Evolutionary conservation across 2,797 vertebrate species (phyloP).

Genomic region (Echiichthys vipera): DNA sequence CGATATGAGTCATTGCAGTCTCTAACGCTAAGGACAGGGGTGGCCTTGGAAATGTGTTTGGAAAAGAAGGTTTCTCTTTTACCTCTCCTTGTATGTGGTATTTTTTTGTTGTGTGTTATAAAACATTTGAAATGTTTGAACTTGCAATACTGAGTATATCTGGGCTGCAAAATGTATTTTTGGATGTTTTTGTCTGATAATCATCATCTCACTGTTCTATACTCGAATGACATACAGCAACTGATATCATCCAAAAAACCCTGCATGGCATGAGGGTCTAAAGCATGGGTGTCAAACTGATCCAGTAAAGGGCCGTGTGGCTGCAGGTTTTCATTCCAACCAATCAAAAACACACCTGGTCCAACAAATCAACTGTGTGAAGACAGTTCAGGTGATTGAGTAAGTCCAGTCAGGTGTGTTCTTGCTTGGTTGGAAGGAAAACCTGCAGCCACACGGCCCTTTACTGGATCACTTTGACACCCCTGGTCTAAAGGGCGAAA

Average conservation of each 20-base stretch:
- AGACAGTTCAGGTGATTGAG: no score
- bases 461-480: no score
- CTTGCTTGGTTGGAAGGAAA: no score
- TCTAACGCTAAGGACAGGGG: slow-evolving; percentile 27
- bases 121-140: not conserved
- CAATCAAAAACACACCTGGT: no score
- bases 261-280: no score
- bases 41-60: slow-evolving; percentile 19
- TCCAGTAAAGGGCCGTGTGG: no score
- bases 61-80: not conserved
- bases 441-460: no score
- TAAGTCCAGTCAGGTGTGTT: no score
- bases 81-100: not conserved
- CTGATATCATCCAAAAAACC: not conserved
- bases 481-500: no score
- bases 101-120: not conserved
- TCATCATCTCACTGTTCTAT: not conserved
- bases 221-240: not conserved
- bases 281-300: no score
- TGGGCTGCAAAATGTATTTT: not conserved
- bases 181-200: not conserved
- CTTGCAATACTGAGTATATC: not conserved
- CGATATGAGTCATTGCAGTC: slow-evolving; percentile 50
- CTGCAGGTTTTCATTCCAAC: no score
- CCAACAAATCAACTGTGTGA: no score